Conservation (phyloP, 2,113 vertebrate genomes). For the Alligator sinensis region DNA sequence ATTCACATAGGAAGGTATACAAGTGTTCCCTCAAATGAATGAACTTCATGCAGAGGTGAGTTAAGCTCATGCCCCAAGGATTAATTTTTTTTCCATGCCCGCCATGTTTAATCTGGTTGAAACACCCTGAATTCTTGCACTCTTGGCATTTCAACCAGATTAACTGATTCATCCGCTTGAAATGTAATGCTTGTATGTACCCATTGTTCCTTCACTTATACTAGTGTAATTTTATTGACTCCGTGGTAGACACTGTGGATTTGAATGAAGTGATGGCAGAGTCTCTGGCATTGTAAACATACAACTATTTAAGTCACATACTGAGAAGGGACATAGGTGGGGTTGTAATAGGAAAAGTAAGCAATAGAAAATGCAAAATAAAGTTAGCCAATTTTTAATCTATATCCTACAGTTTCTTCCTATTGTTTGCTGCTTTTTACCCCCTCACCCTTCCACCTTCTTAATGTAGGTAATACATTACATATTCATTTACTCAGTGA, state of each 20-base stretch:
- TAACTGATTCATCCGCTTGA: too few relatives aligned
- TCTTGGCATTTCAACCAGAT: too few relatives aligned
- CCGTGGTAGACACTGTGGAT: not conserved
- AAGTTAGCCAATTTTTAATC: not conserved
- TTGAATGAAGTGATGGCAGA: slow-evolving; percentile 10
- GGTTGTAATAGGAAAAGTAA: not conserved
- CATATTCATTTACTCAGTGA: not conserved
- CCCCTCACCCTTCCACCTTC: not conserved
- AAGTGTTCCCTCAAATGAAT: too few relatives aligned
- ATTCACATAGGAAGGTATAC: too few relatives aligned
- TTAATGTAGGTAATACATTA: not conserved
- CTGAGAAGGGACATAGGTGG: not conserved
- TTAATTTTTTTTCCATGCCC: too few relatives aligned
- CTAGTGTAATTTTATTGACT: not conserved
- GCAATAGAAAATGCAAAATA: not conserved
- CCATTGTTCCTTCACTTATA: not conserved
- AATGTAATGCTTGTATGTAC: too few relatives aligned
- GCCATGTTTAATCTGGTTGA: too few relatives aligned
- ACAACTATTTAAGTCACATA: not conserved
- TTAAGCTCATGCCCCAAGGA: too few relatives aligned
- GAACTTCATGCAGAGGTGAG: too few relatives aligned
- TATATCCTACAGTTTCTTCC: fast-evolving
- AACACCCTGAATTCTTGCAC: too few relatives aligned
- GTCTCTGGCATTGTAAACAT: not conserved
- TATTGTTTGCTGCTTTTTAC: not conserved